Percentiles rank a stretch among this genome's conserved stretches.
Evolutionary conservation across 64 coral and sea anemone genomes (phyloP).

Genomic region (Pocillopora damicornis): DNA sequence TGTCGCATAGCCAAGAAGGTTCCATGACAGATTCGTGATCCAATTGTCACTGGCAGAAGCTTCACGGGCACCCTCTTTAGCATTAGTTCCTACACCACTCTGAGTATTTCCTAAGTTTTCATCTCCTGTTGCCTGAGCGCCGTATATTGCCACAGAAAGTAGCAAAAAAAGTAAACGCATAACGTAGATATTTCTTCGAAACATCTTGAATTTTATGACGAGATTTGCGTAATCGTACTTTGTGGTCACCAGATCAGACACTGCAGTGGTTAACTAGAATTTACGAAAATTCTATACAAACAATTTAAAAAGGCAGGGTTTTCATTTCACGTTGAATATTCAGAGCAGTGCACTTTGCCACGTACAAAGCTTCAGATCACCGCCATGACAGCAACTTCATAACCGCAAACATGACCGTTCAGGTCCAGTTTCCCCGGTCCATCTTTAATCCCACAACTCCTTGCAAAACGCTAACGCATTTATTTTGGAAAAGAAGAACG

Average conservation of each 20-base stretch:
- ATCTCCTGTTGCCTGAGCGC: neutral
- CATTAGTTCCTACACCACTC: neutral
- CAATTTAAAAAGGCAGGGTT: neutral
- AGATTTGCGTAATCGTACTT: neutral
- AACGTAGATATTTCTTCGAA: neutral
- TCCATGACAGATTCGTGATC: slow-evolving; percentile 78
- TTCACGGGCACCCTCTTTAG: neutral
- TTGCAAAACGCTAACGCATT: no score
- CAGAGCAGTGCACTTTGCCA: neutral
- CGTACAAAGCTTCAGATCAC: neutral
- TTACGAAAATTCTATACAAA: neutral
- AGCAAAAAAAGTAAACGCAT: neutral
- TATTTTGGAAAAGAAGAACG: neutral
- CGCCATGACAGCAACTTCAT: slow-evolving; percentile 23
- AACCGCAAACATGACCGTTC: slow-evolving; percentile 16
- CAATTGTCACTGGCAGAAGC: slow-evolving; percentile 37
- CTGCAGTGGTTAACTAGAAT: neutral
- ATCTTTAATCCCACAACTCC: slow-evolving; percentile 4
- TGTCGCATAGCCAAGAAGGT: slow-evolving; percentile 89
- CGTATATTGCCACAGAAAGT: slow-evolving; percentile 2
- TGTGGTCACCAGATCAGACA: neutral
- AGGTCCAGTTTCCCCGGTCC: neutral
- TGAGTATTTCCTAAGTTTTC: neutral
- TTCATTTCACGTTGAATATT: slow-evolving; percentile 20
- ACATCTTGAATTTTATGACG: neutral